Evolutionary conservation across 2,113 vertebrate genomes (phyloP).

Genomic region (Climacteris rufus): DNA sequence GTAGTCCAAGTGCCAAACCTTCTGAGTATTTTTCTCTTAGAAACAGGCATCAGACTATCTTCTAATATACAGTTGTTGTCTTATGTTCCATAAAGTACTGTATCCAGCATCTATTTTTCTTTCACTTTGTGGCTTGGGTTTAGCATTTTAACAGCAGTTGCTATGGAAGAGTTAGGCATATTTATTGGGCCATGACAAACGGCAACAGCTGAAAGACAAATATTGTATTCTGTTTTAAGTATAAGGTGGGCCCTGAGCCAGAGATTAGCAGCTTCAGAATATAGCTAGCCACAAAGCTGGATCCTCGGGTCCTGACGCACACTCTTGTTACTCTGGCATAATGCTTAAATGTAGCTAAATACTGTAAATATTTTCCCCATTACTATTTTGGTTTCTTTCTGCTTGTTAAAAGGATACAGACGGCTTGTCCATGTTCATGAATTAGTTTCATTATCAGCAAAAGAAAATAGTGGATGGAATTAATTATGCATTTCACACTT

Average conservation of each 20-base stretch:
- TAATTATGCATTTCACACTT: background rate
- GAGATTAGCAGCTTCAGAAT: conserved; percentile 39
- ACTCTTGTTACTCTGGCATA: background rate
- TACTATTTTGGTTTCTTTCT: background rate
- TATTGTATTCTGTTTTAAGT: conserved; percentile 60
- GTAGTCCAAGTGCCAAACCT: background rate
- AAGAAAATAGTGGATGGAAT: background rate
- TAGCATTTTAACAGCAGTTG: conserved; percentile 62
- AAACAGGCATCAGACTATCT: background rate
- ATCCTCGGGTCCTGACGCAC: background rate
- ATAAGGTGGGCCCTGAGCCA: conserved; percentile 60
- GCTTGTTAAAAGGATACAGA: background rate
- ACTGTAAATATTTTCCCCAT: background rate
- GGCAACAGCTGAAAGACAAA: conserved; percentile 73
- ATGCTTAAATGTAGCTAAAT: conserved; percentile 1
- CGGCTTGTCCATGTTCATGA: background rate
- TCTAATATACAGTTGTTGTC: background rate
- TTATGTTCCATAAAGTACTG: background rate
- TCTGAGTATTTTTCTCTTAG: background rate
- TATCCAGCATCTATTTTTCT: background rate
- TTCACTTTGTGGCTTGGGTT: background rate
- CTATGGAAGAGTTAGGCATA: conserved; percentile 59
- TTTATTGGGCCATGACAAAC: conserved; percentile 67
- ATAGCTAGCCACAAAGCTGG: conserved; percentile 39
- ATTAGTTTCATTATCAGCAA: background rate